Percentiles rank a stretch among this genome's conserved stretches.
Conservation (phyloP, 2,888 invertebrate genomes). For the Clivina fossor region DNA sequence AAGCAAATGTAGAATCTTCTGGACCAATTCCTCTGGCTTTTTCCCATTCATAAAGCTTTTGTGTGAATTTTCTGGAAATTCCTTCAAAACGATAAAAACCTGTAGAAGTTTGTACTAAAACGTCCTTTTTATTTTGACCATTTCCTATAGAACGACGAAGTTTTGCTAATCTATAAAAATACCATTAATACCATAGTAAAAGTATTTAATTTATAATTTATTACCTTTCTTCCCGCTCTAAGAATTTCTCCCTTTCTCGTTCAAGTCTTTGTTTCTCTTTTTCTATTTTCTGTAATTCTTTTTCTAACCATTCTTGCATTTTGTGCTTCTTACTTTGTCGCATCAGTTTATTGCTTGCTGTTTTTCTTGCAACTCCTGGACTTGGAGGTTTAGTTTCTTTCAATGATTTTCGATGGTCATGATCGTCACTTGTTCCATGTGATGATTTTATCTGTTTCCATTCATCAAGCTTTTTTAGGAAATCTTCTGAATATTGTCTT, state of each 20-base stretch:
- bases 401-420: conserved; percentile 36
- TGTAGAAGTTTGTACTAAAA: conserved; percentile 78
- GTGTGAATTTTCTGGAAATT: conserved; percentile 85
- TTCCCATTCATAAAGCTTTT: conserved; percentile 89
- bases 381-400: conserved; percentile 48
- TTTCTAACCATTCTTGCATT: conserved; percentile 58
- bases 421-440: conserved; percentile 38
- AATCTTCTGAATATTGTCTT: conserved; percentile 76
- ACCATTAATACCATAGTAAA: not conserved
- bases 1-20: conserved; percentile 80
- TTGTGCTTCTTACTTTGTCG: conserved; percentile 49
- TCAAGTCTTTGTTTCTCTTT: conserved; percentile 64
- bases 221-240: conserved; percentile 66
- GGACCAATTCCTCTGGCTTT: conserved; percentile 84
- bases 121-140: conserved; percentile 64
- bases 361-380: conserved; percentile 50
- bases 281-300: conserved; percentile 61
- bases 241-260: conserved; percentile 62
- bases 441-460: conserved; percentile 79
- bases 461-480: conserved; percentile 79
- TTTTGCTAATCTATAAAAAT: conserved; percentile 56
- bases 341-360: conserved; percentile 43
- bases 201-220: too few species aligned
- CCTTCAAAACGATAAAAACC: conserved; percentile 84
- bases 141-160: conserved; percentile 60